Conservation (phyloP, 2,888 invertebrate species). For the Copidosoma aretas region DNA sequence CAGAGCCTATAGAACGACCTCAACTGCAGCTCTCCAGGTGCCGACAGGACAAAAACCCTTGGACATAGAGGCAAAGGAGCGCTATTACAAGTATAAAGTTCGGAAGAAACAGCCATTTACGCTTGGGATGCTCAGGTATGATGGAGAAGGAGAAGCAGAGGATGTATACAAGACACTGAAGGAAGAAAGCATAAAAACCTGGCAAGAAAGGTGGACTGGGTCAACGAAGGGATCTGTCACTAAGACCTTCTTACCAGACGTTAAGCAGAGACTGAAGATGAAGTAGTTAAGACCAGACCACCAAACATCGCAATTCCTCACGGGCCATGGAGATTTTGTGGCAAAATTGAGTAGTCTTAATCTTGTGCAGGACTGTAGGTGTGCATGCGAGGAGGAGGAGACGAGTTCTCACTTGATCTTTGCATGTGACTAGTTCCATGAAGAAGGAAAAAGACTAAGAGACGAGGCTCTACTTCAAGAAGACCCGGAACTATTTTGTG, state of each 20-base stretch:
- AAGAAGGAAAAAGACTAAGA: not conserved
- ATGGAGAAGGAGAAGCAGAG: not conserved
- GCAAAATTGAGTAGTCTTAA: not conserved
- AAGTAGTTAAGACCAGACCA: not conserved
- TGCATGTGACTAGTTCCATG: not conserved
- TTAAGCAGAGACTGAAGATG: not conserved
- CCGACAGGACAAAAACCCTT: not conserved
- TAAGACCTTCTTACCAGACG: not conserved
- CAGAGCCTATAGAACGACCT: not conserved
- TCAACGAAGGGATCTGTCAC: not conserved
- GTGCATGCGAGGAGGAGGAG: not conserved
- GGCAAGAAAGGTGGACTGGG: not conserved
- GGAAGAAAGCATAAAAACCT: not conserved
- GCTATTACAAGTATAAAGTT: not conserved
- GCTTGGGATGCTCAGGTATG: not conserved
- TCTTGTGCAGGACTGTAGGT: not conserved
- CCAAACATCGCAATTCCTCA: not conserved
- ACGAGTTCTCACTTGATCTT: not conserved
- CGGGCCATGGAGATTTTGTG: not conserved
- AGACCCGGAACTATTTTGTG: too few relatives aligned
- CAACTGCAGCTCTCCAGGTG: not conserved
- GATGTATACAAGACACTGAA: not conserved
- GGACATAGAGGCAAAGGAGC: not conserved
- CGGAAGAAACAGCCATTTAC: not conserved
- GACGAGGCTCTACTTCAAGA: not conserved